Conservation (phyloP, 2,113 vertebrate genomes). For the Puffinus mauretanicus region DNA sequence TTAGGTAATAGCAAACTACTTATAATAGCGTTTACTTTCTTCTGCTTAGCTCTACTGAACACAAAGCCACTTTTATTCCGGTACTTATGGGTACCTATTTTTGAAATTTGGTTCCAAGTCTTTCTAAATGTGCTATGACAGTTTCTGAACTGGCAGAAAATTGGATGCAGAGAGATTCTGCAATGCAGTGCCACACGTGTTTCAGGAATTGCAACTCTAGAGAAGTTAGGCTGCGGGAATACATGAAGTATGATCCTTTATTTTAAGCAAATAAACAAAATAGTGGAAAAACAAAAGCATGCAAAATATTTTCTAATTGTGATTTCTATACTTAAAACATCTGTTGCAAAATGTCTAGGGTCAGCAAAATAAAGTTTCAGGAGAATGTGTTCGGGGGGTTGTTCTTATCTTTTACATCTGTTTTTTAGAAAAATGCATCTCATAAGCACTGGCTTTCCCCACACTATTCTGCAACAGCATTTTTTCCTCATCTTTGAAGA, state of each 20-base stretch:
- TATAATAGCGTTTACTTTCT: background rate
- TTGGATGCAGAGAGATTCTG: conserved; percentile 52
- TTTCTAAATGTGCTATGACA: conserved; percentile 50
- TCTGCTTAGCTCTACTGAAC: conserved; percentile 33
- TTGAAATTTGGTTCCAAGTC: conserved; percentile 15
- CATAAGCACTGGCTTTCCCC: background rate
- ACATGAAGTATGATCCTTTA: background rate
- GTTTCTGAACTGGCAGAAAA: conserved; percentile 58
- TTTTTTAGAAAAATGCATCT: background rate
- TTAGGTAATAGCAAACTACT: background rate
- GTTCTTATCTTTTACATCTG: background rate
- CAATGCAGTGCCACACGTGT: background rate
- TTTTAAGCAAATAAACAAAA: background rate
- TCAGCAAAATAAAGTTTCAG: background rate
- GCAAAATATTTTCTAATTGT: background rate
- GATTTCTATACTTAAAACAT: background rate
- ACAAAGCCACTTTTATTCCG: background rate
- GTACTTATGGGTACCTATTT: background rate
- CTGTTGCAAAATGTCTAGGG: background rate
- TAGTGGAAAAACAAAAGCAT: background rate
- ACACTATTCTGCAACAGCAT: fast-evolving
- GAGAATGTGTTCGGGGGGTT: fast-evolving
- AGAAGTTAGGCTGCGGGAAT: background rate
- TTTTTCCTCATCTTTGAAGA: background rate
- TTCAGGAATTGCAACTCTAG: background rate